Evolutionary conservation across 2,888 invertebrate genomes (phyloP), one percentile per base, ranked within the genome.

Genomic region (Morpho achilles): DNA sequence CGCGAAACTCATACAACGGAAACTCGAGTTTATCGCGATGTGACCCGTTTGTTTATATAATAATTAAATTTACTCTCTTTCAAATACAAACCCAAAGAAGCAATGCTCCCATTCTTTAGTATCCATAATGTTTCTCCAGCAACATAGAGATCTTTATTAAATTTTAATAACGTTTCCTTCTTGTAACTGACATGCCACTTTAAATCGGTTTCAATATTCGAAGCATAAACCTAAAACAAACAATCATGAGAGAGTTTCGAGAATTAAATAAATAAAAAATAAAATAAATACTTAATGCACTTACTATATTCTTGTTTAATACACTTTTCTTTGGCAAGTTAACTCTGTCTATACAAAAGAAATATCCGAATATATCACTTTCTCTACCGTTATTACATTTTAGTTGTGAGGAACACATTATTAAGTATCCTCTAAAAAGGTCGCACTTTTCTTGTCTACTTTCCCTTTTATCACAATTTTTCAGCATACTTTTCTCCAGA

Each of bases 401-500:
- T n/a, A 76, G 69, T 55, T 75, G 72, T 58, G 60, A 42, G 40
- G 61, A 40, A n/a, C 58, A 55, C 22, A 53, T 53, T 23, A 43
- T 46, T 39, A 48, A 46, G 10, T 23, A 2, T 39, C 53, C 50
- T 39, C 8, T 45, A 32, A 41, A 32, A 48, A 48, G 23, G 23
- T 45, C 41, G 41, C 53, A 58, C 22, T 46, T 46, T 32, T 49
- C 54, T 49, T 47, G 44, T 16, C 45, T 44, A 43, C 47, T 58
- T 58, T 82, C 78, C 53, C 45, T 58, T 59, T 82, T 77, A 52
- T 77, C 72, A 75, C 96, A 96, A 60, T 83, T 75, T 16, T 91
- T 88, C 80, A 97, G 95, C 3, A 92, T 83, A 59, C 80, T 73
- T 59, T 87, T 86, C 68, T 96, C 94, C 54, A 84, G 82, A 39